These are phyloP conservation scores for Troides oblongomaculatus DNA, from an alignment of 2,888 invertebrate genomes.

Conservation along the genomic window DNA sequence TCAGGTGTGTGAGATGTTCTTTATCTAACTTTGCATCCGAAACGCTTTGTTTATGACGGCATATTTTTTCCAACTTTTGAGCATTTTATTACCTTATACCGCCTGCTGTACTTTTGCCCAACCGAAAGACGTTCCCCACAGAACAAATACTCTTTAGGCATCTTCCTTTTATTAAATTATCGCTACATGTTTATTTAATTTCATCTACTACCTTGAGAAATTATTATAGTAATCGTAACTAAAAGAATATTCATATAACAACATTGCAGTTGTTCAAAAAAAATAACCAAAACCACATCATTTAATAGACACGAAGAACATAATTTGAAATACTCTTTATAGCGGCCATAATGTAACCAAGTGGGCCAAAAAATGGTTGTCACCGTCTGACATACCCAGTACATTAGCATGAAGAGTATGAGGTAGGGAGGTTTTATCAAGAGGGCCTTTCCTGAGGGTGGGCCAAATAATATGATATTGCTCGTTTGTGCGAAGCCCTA, in stretches of 20 bases:
- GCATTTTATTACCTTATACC: slow-evolving; percentile 75
- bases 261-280: slow-evolving; percentile 30
- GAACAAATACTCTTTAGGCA: slow-evolving; percentile 66
- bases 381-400: slow-evolving; percentile 74
- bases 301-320: slow-evolving; percentile 77
- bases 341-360: slow-evolving; percentile 76
- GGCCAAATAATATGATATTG: slow-evolving; percentile 80
- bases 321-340: slow-evolving; percentile 80
- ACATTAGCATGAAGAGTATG: slow-evolving; percentile 79
- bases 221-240: slow-evolving; percentile 28
- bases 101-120: slow-evolving; percentile 58
- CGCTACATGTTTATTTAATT: slow-evolving; percentile 58
- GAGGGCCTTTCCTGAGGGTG: slow-evolving; percentile 79
- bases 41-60: slow-evolving; percentile 75
- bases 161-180: slow-evolving; percentile 49
- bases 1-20: slow-evolving; percentile 81
- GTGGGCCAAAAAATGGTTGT: slow-evolving; percentile 79
- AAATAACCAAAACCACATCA: slow-evolving; percentile 63
- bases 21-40: slow-evolving; percentile 81
- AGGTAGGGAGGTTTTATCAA: slow-evolving; percentile 77
- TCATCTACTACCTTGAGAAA: not conserved
- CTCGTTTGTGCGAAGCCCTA: slow-evolving; percentile 79
- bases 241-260: slow-evolving; percentile 43
- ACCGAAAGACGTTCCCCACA: slow-evolving; percentile 55
- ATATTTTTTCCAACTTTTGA: slow-evolving; percentile 77